Evolutionary conservation across 2,113 vertebrate species (phyloP).

Genomic region (pig (Sus scrofa)): T2T-Sscrofa CM000812.6:451001-451500

Average conservation of each 20-base stretch:
- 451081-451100: accelerated
- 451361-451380: not conserved
- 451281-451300: not conserved
- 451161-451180: too few relatives aligned
- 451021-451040: not conserved
- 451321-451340: too few relatives aligned
- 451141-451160: too few relatives aligned
- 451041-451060: not conserved
- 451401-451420: not conserved
- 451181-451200: too few relatives aligned
- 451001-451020: accelerated
- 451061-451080: too few relatives aligned
- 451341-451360: too few relatives aligned
- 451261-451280: not conserved
- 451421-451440: not conserved
- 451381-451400: not conserved
- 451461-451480: not conserved
- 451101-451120: too few relatives aligned
- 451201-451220: too few relatives aligned
- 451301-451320: not conserved
- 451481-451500: accelerated
- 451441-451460: not conserved
- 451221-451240: not conserved
- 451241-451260: not conserved
- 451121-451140: too few relatives aligned